phyloP scores from a whole-genome alignment of 2,797 vertebrate species.

The Salmo trutta region DNA sequence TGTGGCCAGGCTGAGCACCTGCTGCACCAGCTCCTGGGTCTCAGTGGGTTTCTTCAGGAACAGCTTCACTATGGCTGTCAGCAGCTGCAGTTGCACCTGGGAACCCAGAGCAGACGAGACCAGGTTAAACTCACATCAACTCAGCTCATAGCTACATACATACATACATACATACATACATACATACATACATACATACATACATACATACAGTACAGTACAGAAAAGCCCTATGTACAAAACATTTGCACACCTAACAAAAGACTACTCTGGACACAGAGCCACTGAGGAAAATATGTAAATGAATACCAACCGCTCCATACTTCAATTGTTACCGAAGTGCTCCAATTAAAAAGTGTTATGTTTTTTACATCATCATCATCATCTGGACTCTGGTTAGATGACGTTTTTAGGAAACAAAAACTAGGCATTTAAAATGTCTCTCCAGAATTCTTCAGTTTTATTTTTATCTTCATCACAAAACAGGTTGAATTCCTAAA shows the following conservation, averaged over 20 bases:
- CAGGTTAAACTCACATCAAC: background rate
- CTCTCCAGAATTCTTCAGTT: too few relatives aligned
- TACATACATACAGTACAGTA: slow-evolving; percentile 57
- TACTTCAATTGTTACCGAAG: slow-evolving; percentile 1
- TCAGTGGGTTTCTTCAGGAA: slow-evolving; percentile 98
- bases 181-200: too few relatives aligned
- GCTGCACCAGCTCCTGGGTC: slow-evolving; percentile 96
- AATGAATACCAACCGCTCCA: background rate
- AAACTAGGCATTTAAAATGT: too few relatives aligned
- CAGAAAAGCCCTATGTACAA: slow-evolving; percentile 88
- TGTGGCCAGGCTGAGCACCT: slow-evolving; percentile 94
- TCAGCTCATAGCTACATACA: too few relatives aligned
- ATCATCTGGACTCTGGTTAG: background rate
- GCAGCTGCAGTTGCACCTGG: slow-evolving; percentile 93
- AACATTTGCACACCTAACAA: too few relatives aligned
- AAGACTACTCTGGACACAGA: background rate
- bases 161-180: too few relatives aligned
- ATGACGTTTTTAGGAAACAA: too few relatives aligned
- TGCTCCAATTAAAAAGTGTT: slow-evolving; percentile 6
- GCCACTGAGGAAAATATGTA: background rate
- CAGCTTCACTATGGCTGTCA: slow-evolving; percentile 95
- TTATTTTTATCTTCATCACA: too few relatives aligned
- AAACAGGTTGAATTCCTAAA: too few relatives aligned
- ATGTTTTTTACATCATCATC: background rate
- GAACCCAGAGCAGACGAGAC: background rate